Evolutionary conservation across 2,888 invertebrate species (phyloP), one percentile per base, ranked within the genome.

Genomic region (Dasypolia templi): DNA sequence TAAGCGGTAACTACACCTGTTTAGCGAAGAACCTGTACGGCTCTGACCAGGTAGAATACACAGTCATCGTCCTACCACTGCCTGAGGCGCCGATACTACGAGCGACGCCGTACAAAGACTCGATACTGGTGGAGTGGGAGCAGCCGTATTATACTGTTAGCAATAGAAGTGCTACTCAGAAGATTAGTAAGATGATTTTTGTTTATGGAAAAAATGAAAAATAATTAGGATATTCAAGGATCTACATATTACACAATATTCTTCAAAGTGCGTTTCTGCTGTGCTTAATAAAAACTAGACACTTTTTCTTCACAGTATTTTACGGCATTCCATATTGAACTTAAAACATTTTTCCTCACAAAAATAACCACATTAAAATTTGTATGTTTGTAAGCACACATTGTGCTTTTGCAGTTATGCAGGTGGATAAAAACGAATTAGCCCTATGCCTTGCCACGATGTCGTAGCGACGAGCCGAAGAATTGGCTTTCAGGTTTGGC

Each of bases 21-120:
- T 96, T 97, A 19, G 98, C 98, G 14, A 98, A 98, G 91, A 99
- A 99, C 93, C 96, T 98, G 26, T 98, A 98, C 91, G 99, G 99
- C 0, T 97, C 97, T 42, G 99, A 99, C 91, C 97, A 98, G 63
- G 98, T 99, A 72, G 97, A 97, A 72, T 98, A 98, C 92, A 97
- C 97, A 2, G 96, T 99, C 51, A 96, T 97, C 75, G 98, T 98
- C 0, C 97, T 98, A 86, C 97, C 98, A 75, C 95, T 98, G n/a
- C 98, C 98, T 0, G 97, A 97, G 75, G 96, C 97, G 0, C 98
- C 98, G 0, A 95, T 96, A 77, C 94, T 98, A 63, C 97, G 97
- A 82, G 96, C 96, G 0, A 94, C 96, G 0, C 95, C 96, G 0
- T 95, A 96, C 66, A 95, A 95, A 49, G 95, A 96, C 88, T 95